Percentiles rank a stretch among this genome's conserved stretches.
Evolutionary conservation across 2,888 invertebrate species (phyloP).

Genomic region (Drosophila mimetica): DNA sequence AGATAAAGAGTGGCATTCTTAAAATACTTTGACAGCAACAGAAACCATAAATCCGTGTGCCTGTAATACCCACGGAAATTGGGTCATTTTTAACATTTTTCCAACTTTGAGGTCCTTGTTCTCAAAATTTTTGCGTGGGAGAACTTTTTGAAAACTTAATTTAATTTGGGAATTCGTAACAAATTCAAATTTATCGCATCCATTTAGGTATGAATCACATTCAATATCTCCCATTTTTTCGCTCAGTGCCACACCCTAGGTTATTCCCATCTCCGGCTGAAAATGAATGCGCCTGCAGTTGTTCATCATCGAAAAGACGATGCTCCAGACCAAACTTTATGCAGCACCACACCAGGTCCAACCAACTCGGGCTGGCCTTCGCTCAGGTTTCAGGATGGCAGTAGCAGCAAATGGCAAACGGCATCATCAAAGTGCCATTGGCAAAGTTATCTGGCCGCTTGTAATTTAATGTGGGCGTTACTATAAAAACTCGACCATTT

Average conservation of each 20-base stretch:
- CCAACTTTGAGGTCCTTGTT: too few relatives aligned
- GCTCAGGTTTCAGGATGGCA: slow-evolving; percentile 25
- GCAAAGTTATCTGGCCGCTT: slow-evolving; percentile 56
- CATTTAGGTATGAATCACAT: too few relatives aligned
- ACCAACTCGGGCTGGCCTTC: background rate
- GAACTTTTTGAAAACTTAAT: too few relatives aligned
- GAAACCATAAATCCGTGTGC: too few relatives aligned
- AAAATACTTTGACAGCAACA: too few relatives aligned
- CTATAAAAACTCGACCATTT: slow-evolving; percentile 47
- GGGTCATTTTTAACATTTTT: too few relatives aligned
- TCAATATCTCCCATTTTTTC: too few relatives aligned
- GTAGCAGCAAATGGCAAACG: slow-evolving; percentile 26
- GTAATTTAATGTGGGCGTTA: slow-evolving; percentile 70
- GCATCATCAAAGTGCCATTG: slow-evolving; percentile 48
- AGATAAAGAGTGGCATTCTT: too few relatives aligned
- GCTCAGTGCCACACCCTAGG: background rate
- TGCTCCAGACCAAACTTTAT: slow-evolving; percentile 27
- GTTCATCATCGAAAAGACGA: slow-evolving; percentile 34
- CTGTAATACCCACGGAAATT: too few relatives aligned
- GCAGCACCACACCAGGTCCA: background rate
- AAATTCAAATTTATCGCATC: too few relatives aligned
- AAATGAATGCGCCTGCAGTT: slow-evolving; percentile 30
- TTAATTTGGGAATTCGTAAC: too few relatives aligned
- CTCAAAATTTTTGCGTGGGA: too few relatives aligned
- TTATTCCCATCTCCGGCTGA: background rate